phyloP scores from a whole-genome alignment of 2,888 invertebrate species.

The Sarcophaga caerulescens region DNA sequence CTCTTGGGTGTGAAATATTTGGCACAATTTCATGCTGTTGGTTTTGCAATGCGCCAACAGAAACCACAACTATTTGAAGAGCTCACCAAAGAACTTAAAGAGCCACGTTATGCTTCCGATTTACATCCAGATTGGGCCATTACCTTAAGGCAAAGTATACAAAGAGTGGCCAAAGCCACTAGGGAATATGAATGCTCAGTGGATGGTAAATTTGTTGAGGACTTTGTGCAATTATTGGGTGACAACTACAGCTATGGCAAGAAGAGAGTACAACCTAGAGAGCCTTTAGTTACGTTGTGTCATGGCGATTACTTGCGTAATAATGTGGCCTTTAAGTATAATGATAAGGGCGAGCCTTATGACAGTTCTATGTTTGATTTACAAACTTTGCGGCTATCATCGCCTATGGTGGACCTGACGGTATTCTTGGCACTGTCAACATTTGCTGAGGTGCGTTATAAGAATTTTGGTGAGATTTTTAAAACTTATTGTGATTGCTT shows the following conservation, averaged over 20 bases:
- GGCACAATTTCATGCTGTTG: slow-evolving; percentile 78
- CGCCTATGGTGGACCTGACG: slow-evolving; percentile 79
- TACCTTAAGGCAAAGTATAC: slow-evolving; percentile 49
- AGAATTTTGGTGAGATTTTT: slow-evolving; percentile 76
- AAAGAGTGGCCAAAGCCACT: slow-evolving; percentile 70
- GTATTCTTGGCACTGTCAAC: slow-evolving; percentile 76
- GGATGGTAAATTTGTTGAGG: slow-evolving; percentile 72
- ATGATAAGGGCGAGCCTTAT: slow-evolving; percentile 70
- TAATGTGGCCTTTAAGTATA: slow-evolving; percentile 79
- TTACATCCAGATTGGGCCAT: slow-evolving; percentile 69
- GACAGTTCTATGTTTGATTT: slow-evolving; percentile 80
- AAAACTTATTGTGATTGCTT: slow-evolving; percentile 75
- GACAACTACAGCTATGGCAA: slow-evolving; percentile 70
- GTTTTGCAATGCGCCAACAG: slow-evolving; percentile 76
- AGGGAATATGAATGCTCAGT: slow-evolving; percentile 72
- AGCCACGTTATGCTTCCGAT: slow-evolving; percentile 73
- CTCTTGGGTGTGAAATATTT: slow-evolving; percentile 75
- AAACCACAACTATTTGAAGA: slow-evolving; percentile 72
- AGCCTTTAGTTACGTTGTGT: slow-evolving; percentile 78
- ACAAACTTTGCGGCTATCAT: slow-evolving; percentile 78
- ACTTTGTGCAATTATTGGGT: slow-evolving; percentile 67
- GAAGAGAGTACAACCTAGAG: slow-evolving; percentile 75
- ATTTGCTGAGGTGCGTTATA: slow-evolving; percentile 74
- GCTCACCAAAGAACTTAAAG: slow-evolving; percentile 72
- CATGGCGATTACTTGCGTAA: slow-evolving; percentile 80